A percentile compares a stretch with the other conserved stretches of the same genome.
Conservation (phyloP, 1,140 invertebrate genomes). For the Ostrea denselamellosa region DNA sequence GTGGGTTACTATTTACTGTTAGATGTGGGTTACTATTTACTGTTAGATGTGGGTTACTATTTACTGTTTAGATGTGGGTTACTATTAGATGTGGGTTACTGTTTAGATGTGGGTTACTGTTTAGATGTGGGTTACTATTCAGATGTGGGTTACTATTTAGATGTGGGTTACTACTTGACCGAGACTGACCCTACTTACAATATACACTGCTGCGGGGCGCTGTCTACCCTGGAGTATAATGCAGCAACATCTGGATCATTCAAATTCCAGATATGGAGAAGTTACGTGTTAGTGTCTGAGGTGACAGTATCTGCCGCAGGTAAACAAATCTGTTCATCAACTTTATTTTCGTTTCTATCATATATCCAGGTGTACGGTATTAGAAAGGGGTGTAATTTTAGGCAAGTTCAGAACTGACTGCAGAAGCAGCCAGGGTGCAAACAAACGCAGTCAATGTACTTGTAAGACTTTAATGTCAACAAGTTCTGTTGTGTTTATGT, state of each 20-base stretch:
- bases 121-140: not conserved
- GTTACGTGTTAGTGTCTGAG: not conserved
- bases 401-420: too few relatives aligned
- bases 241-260: not conserved
- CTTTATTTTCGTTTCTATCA: too few relatives aligned
- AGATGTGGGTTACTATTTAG: too few relatives aligned
- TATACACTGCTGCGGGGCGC: not conserved
- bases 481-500: too few relatives aligned
- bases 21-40: not conserved
- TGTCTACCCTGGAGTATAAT: not conserved
- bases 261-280: not conserved
- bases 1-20: not conserved
- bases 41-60: not conserved
- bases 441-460: too few relatives aligned
- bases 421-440: too few relatives aligned
- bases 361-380: too few relatives aligned
- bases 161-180: not conserved
- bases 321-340: not conserved
- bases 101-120: not conserved
- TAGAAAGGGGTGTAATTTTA: too few relatives aligned
- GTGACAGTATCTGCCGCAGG: not conserved
- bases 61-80: not conserved
- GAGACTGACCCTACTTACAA: not conserved
- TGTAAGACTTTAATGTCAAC: too few relatives aligned
- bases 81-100: not conserved